phyloP scores from a whole-genome alignment of 1,140 invertebrate genomes.

The Dinoponera quadriceps region DNA sequence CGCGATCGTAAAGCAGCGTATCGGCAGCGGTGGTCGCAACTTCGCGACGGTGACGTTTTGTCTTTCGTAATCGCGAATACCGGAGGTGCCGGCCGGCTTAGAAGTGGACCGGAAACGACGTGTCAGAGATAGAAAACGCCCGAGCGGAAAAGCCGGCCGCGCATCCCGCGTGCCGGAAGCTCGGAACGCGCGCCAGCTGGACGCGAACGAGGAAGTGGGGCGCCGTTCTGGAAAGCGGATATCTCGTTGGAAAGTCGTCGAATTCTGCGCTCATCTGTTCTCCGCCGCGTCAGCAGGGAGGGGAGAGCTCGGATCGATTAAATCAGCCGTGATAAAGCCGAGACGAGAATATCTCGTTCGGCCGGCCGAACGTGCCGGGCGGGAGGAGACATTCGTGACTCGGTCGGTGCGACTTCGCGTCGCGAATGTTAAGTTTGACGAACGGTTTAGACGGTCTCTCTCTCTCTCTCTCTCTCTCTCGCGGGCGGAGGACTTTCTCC shows the following conservation, averaged over 20 bases:
- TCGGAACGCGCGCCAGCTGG: slow-evolving; percentile 3
- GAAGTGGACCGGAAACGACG: slow-evolving; percentile 42
- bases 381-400: no score
- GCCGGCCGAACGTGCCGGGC: no score
- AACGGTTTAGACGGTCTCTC: slow-evolving; percentile 69
- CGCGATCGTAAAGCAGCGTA: no score
- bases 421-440: slow-evolving; percentile 80
- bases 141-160: slow-evolving; percentile 8
- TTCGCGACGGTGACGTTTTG: no score
- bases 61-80: no score
- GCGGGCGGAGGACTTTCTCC: slow-evolving; percentile 77
- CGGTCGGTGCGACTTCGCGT: slow-evolving; percentile 29
- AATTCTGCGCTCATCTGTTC: background rate
- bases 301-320: no score
- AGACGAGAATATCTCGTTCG: no score
- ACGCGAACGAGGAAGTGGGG: slow-evolving; percentile 50
- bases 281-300: no score
- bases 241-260: slow-evolving; percentile 8
- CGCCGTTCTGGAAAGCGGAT: slow-evolving; percentile 5
- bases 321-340: no score
- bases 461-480: no score
- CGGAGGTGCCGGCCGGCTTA: background rate
- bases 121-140: slow-evolving; percentile 21
- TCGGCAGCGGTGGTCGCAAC: no score
- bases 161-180: slow-evolving; percentile 53